Evolutionary conservation across 2,113 vertebrate genomes (phyloP), one percentile per base, ranked within the genome.

Genomic region (Aspiorhynchus laticeps): DNA sequence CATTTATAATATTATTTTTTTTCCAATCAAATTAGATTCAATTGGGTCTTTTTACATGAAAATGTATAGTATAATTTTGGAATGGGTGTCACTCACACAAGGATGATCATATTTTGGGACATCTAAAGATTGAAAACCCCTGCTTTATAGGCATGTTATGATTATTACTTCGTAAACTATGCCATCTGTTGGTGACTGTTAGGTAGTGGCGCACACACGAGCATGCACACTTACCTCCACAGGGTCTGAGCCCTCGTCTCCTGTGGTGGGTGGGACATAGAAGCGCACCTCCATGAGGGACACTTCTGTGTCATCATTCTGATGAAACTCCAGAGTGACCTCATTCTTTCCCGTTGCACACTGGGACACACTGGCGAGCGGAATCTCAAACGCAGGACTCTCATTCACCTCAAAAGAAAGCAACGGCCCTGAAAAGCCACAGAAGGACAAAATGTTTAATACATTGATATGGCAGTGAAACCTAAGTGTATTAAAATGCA

Each of bases 201-300:
- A 80, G 78, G 31, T 36, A 24, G 46, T n/a, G 28, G 56, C 17
- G 2, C 15, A 38, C 75, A 61, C 31, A 77, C 26, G 36, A 48
- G 26, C n/a, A 82, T 7, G 59, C 26, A 36, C 33, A 38, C 56
- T 86, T 38, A 97, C 97, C 94, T 97, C 97, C 4, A 97, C 96
- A 0, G 96, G 96, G 84, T 97, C 97, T 31, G 95, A 94, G 0
- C 95, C 96, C 0, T 97, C 96, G 79, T 97, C 96, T 90, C 96
- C 96, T 3, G 96, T 95, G 33, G 80, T 74, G 1, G 96, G 96
- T 0, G 96, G 96, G 46, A 97, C 96, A 0, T 97, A 97, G 92
- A 97, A 97, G 14, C 96, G 96, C 81, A 97, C 96, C 89, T 97
- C 97, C 97, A 97, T 97, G 85, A 97, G 95, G 0, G 96, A 97